These are phyloP conservation scores for Tineola bisselliella DNA, from an alignment of 2,888 invertebrate genomes.

Conservation along the genomic window DNA sequence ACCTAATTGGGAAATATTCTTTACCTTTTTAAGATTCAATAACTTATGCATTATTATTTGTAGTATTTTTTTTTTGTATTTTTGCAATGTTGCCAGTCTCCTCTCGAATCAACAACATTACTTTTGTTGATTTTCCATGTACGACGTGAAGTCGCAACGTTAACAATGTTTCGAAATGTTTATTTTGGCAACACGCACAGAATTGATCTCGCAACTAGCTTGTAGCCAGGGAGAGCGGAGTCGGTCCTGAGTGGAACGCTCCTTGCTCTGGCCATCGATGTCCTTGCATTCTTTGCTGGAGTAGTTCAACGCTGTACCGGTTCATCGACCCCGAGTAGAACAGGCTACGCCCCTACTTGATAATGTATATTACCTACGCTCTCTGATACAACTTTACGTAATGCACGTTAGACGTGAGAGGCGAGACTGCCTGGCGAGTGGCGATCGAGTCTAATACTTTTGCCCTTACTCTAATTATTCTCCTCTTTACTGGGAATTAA, in stretches of 20 bases:
- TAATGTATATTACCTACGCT: conserved; percentile 46
- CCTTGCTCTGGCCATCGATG: conserved; percentile 24
- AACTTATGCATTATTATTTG: not conserved
- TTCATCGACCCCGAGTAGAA: conserved; percentile 39
- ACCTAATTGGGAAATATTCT: too few species aligned
- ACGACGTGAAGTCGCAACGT: conserved; percentile 17
- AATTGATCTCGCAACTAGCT: not conserved
- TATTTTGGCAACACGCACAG: conserved; percentile 30
- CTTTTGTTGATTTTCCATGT: conserved; percentile 12
- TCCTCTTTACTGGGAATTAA: too few species aligned
- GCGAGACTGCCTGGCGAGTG: conserved; percentile 35
- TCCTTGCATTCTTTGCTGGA: conserved; percentile 59
- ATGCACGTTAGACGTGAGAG: conserved; percentile 34
- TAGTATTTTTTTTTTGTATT: not conserved
- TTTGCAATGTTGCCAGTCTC: not conserved
- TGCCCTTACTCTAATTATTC: not conserved
- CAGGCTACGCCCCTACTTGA: conserved; percentile 23
- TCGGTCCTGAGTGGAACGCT: conserved; percentile 18
- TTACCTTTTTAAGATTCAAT: not conserved
- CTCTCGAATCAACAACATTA: conserved; percentile 4
- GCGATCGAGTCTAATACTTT: conserved; percentile 6
- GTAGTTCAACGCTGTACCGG: conserved; percentile 50
- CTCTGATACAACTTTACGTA: conserved; percentile 46
- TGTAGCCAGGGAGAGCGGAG: not conserved
- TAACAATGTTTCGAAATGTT: conserved; percentile 44